phyloP scores from a whole-genome alignment of 2,888 invertebrate species.

The Hecatera dysodea region DNA sequence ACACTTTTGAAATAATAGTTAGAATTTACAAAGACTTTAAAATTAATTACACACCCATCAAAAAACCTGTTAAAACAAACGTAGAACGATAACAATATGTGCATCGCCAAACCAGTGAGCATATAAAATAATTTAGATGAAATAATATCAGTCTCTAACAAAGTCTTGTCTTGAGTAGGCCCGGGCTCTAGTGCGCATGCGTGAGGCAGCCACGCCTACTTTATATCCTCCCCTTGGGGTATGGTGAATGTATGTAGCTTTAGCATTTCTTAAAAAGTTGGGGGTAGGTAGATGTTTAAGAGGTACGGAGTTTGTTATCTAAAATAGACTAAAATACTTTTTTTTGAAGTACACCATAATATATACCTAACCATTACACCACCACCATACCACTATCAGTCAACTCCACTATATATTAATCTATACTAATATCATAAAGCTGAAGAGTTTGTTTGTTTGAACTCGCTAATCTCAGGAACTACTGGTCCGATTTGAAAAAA shows the following conservation, averaged over 20 bases:
- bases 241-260: constrained; percentile 25
- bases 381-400: no score
- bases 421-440: no score
- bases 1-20: no score
- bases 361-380: no score
- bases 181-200: constrained; percentile 30
- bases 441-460: no score
- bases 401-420: no score
- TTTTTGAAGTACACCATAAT: no score
- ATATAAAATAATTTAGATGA: constrained; percentile 26
- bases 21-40: no score
- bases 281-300: background rate
- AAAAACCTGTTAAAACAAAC: background rate
- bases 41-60: background rate
- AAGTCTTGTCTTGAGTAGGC: background rate
- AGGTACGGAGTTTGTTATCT: no score
- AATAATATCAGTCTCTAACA: constrained; percentile 20
- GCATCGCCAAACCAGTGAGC: background rate
- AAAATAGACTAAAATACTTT: no score
- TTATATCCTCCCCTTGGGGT: constrained; percentile 36
- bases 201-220: constrained; percentile 40
- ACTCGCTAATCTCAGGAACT: no score
- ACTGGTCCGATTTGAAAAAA: no score
- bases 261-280: constrained; percentile 34
- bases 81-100: background rate